phyloP scores from a whole-genome alignment of 30 jellyfish, hydroid and myxozoan species.

The Haliclystus octoradiatus region DNA sequence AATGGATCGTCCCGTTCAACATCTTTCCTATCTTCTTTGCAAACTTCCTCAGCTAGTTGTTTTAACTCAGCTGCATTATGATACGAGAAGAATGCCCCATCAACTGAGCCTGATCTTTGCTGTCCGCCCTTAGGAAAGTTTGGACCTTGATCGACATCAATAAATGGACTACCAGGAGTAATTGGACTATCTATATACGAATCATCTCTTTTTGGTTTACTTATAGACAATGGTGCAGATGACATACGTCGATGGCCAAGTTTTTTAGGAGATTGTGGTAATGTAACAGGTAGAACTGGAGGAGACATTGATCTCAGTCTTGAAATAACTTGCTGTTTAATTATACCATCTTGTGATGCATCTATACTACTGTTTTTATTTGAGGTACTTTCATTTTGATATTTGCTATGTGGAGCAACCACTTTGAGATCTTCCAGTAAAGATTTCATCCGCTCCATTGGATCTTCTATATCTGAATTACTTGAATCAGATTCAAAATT shows the following conservation, averaged over 20 bases:
- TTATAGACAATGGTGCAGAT: slow-evolving; percentile 53
- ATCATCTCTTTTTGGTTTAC: not conserved
- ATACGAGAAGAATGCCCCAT: not conserved
- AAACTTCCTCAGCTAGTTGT: slow-evolving; percentile 66
- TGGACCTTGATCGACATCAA: not conserved
- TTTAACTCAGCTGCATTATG: slow-evolving; percentile 30
- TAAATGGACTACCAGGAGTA: not conserved
- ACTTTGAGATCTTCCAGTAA: not conserved
- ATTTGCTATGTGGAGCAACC: not conserved
- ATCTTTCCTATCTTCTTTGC: slow-evolving; percentile 78
- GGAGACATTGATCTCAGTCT: not conserved
- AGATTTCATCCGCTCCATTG: not conserved
- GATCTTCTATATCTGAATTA: not conserved
- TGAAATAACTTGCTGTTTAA: not conserved
- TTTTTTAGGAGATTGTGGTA: not conserved
- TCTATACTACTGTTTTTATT: not conserved
- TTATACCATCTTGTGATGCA: not conserved
- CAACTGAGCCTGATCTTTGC: not conserved
- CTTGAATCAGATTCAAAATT: slow-evolving; percentile 1
- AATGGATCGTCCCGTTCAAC: slow-evolving; percentile 93
- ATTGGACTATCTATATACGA: not conserved
- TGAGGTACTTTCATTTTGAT: not conserved
- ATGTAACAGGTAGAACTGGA: not conserved
- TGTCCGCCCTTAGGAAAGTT: not conserved
- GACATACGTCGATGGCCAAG: slow-evolving; percentile 81